Conservation (phyloP, 2,797 vertebrate genomes). For the Chaenodraco wilsoni region DNA sequence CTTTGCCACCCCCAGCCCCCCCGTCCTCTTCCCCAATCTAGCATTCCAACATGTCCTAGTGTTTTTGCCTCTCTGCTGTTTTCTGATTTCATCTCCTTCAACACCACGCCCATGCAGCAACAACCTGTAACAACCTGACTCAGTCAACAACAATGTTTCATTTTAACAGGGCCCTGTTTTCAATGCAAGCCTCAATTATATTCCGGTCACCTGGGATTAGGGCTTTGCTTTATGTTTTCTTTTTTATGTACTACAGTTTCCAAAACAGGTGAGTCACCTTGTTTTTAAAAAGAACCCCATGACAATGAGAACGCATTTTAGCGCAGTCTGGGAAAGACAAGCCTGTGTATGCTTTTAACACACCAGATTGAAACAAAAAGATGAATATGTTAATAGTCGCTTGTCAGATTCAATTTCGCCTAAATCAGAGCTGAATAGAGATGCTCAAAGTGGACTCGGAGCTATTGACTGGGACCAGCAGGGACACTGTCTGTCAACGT, state of each 20-base stretch:
- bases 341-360: slow-evolving; percentile 31
- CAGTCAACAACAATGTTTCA: slow-evolving; percentile 73
- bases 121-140: slow-evolving; percentile 77
- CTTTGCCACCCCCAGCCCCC: slow-evolving; percentile 14
- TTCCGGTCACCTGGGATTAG: slow-evolving; percentile 69
- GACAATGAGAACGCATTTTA: slow-evolving; percentile 22
- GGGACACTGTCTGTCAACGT: slow-evolving; percentile 66
- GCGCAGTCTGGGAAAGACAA: slow-evolving; percentile 23
- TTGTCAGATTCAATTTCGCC: slow-evolving; percentile 62
- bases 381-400: slow-evolving; percentile 46
- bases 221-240: slow-evolving; percentile 47
- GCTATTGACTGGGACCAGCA: slow-evolving; percentile 58
- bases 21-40: slow-evolving; percentile 48
- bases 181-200: slow-evolving; percentile 65
- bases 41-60: slow-evolving; percentile 67
- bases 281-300: slow-evolving; percentile 43
- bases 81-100: slow-evolving; percentile 14
- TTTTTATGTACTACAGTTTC: slow-evolving; percentile 55
- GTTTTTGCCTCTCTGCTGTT: slow-evolving; percentile 44
- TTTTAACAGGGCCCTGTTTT: slow-evolving; percentile 58
- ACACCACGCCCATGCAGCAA: slow-evolving; percentile 75
- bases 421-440: slow-evolving; percentile 60
- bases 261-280: slow-evolving; percentile 82
- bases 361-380: slow-evolving; percentile 31
- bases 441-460: slow-evolving; percentile 28